Evolutionary conservation across 2,888 invertebrate species (phyloP), one percentile per base, ranked within the genome.

Genomic region (Aplocera efformata): DNA sequence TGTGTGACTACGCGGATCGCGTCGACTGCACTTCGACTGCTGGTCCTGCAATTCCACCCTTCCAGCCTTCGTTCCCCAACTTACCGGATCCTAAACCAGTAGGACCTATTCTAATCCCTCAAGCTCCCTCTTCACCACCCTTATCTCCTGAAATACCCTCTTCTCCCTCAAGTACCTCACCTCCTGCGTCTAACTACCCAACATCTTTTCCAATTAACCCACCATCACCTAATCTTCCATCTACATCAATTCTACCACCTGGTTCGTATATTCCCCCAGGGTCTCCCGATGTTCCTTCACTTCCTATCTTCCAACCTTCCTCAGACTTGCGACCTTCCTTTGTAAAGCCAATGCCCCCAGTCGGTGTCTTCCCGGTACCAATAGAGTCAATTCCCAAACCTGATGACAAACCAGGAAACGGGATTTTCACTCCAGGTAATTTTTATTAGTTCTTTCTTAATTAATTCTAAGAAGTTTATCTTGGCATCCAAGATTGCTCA

Each of bases 1-100:
- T 92, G 9, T 93, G 93, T 52, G 93, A 93, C 64, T 93, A 91
- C 54, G 81, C 88, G 0, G 72, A 88, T 29, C 83, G 89, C 37
- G 92, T 92, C 0, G 89, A 91, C 59, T 93, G 92, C 26, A 35
- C 42, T 58, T 48, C 32, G 36, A 42, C 45, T 4, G 27, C 58
- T 5, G 40, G 44, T 7, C 22, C 46, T 3, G 11, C 47, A 1
- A 40, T 38, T 6, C 33, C 48, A 1, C 26, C 42, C 7, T 36
- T 26, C 8, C 35, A 41, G n/a, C 42, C 53, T 7, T 10, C 36
- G 8, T 24, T 40, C 22, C 48, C 41, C 29, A 43, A 28, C 24
- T 31, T 44, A 5, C 49, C 42, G n/a, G 22, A 32, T 4, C 42
- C 48, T 3, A 33, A 40, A 17, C 33, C 30, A 21, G 10, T 42